Conservation (phyloP, 2,797 vertebrate genomes). For the Bradypus variegatus region DNA sequence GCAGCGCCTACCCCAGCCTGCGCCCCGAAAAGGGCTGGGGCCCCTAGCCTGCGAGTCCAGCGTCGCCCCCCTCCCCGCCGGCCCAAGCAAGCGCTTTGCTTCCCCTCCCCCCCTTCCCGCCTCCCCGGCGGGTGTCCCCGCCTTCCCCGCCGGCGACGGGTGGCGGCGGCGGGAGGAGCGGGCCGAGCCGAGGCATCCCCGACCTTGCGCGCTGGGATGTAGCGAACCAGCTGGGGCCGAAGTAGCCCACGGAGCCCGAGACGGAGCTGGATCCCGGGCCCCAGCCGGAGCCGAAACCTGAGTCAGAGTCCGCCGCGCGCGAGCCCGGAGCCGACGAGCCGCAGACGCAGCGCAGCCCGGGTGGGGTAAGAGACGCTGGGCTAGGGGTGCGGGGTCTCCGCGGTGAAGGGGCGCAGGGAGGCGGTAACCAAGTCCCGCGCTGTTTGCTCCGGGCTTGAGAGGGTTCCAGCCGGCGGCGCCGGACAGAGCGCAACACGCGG, state of each 20-base stretch:
- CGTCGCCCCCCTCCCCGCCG: conserved; percentile 52
- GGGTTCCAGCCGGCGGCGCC: neutral
- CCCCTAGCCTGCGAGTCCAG: conserved; percentile 18
- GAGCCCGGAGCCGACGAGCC: conserved; percentile 46
- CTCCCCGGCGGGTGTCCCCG: conserved; percentile 61
- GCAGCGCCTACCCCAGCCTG: neutral
- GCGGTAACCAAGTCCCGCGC: neutral
- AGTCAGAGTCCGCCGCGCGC: conserved; percentile 29
- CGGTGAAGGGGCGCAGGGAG: neutral
- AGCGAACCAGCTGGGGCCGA: conserved; percentile 41
- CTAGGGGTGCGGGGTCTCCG: neutral
- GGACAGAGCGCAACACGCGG: neutral
- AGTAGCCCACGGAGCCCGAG: neutral
- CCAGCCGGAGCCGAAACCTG: neutral
- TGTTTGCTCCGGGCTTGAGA: neutral
- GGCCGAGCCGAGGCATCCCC: conserved; percentile 38
- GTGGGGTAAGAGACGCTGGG: conserved; percentile 48
- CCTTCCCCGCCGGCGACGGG: conserved; percentile 45
- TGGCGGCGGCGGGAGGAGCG: conserved; percentile 60
- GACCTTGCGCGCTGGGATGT: conserved; percentile 53
- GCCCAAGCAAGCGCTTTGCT: neutral
- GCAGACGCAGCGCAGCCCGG: conserved; percentile 24
- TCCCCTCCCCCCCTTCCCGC: conserved; percentile 60
- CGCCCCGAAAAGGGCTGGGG: neutral
- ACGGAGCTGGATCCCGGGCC: neutral